phyloP scores from a whole-genome alignment of 2,888 invertebrate genomes.

The Mythimna loreyi region DNA sequence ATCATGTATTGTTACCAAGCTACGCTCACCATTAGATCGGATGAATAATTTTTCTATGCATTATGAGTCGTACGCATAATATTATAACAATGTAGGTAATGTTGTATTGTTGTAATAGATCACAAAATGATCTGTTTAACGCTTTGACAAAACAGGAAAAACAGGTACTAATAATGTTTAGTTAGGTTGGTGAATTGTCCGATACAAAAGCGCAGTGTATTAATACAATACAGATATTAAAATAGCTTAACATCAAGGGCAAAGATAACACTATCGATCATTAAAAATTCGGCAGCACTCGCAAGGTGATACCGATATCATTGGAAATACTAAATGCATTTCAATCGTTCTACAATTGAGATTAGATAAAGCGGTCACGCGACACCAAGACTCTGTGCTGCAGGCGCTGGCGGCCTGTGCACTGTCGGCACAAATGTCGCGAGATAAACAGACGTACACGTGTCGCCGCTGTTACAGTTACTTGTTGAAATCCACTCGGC shows the following conservation, averaged over 20 bases:
- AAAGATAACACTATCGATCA: slow-evolving; percentile 70
- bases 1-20: slow-evolving; percentile 54
- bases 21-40: slow-evolving; percentile 20
- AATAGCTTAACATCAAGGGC: slow-evolving; percentile 69
- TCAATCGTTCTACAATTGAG: slow-evolving; percentile 54
- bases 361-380: slow-evolving; percentile 68
- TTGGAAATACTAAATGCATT: slow-evolving; percentile 56
- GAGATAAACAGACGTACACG: slow-evolving; percentile 71
- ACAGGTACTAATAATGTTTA: slow-evolving; percentile 13
- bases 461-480: slow-evolving; percentile 56
- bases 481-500: slow-evolving; percentile 49
- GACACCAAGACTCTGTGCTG: slow-evolving; percentile 55
- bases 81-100: slow-evolving; percentile 11
- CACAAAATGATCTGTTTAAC: slow-evolving; percentile 26
- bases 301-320: slow-evolving; percentile 61
- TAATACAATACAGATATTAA: slow-evolving; percentile 56
- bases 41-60: slow-evolving; percentile 43
- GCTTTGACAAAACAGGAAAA: slow-evolving; percentile 45
- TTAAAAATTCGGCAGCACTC: slow-evolving; percentile 60
- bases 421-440: too few species aligned
- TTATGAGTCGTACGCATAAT: slow-evolving; percentile 16
- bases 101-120: slow-evolving; percentile 27
- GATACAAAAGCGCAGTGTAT: slow-evolving; percentile 24
- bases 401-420: slow-evolving; percentile 45
- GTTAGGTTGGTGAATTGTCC: not conserved